Percentiles rank a stretch among this genome's conserved stretches.
Evolutionary conservation across 64 coral and sea anemone species (phyloP).

Genomic region (Montipora foliosa): DNA sequence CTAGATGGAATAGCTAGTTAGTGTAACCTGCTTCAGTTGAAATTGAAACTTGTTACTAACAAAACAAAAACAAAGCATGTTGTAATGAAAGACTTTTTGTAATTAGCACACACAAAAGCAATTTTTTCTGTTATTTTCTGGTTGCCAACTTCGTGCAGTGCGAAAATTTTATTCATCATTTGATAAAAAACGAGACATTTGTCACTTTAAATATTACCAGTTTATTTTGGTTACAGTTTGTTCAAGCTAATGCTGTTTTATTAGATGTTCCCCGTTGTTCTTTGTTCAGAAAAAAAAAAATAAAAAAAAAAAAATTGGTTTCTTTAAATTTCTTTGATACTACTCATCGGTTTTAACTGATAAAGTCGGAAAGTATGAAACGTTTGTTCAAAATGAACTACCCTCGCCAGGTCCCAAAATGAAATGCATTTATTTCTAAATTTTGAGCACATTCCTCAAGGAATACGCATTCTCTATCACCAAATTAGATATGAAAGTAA

Average conservation of each 20-base stretch:
- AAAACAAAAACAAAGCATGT: no score
- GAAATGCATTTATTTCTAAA: background rate
- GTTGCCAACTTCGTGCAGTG: no score
- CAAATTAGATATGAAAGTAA: no score
- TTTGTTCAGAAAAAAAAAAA: constrained; percentile 21
- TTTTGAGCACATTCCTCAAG: background rate
- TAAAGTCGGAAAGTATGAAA: background rate
- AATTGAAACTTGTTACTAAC: no score
- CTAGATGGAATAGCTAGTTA: no score
- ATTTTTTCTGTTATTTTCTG: no score
- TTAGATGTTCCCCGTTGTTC: background rate
- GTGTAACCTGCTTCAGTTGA: no score
- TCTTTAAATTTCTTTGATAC: background rate
- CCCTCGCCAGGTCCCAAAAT: background rate
- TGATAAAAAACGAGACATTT: no score
- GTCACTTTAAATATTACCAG: no score
- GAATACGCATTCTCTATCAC: background rate
- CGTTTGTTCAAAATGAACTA: background rate
- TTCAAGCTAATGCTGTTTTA: background rate
- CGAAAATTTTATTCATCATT: no score
- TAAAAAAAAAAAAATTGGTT: constrained; percentile 19
- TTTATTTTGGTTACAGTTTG: background rate
- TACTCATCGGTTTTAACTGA: background rate
- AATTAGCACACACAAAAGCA: no score
- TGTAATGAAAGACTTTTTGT: no score